Base-by-base conservation (phyloP, 2,888 invertebrate genomes). In the Drosophila eohydei region DNA sequence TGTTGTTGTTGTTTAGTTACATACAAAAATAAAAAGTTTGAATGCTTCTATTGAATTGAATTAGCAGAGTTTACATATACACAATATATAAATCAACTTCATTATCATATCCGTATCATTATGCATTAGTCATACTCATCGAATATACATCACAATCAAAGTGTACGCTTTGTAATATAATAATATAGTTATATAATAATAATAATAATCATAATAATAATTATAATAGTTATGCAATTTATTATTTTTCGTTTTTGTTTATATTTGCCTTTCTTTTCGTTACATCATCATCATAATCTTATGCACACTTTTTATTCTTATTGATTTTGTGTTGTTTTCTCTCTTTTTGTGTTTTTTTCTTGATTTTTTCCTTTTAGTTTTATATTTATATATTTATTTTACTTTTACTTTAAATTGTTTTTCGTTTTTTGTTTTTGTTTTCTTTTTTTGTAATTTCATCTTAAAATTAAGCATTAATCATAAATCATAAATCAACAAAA, bases 121-220 rank as follows among this genome's bases (percentile, higher is more conserved):
- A 79, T 79, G 76, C 67, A 80, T 79, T 86, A 88, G 80, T 84
- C 85, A 80, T 84, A 87, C 83, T 84, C 84, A 88, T 85, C 84
- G 83, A 87, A 87, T 88, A 84, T 87, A 88, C 89, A 87, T 87
- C 86, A 87, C 86, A 87, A 87, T 87, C 84, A 86, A 88, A 86
- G 87, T 86, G 87, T 86, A 86, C 86, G 85, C 88, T 82, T 84
- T 84, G 80, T 84, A 84, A 81, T 86, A 81, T 71, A 76, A 85
- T 82, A 80, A 80, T 80, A 77, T 62, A 68, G 71, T 77, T 78
- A 70, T 50, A 75, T 69, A 64, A 80, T 80, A 58, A 80, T 83
- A 81, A 80, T 83, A 80, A 76, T 79, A 30, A 76, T 76, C 59
- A 80, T 81, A 55, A 77, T 82, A 64, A 77, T 83, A 81, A 77